Conservation (phyloP, 2,113 vertebrate species). For the Sinosuthora webbiana region DNA sequence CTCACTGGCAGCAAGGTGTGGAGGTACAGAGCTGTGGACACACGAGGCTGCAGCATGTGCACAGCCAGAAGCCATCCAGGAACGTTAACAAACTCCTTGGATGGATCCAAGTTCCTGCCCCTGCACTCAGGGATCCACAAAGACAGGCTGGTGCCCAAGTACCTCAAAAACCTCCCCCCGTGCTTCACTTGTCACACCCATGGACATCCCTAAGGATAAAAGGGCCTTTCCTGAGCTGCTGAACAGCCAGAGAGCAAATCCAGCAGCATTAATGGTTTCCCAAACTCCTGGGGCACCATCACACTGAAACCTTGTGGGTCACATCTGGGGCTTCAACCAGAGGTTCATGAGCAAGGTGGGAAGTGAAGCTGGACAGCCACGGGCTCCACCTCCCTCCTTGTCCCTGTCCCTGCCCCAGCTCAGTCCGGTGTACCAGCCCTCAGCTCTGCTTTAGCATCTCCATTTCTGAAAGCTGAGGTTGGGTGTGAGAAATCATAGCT, state of each 20-base stretch:
- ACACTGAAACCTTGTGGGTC: not conserved
- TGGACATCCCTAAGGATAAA: not conserved
- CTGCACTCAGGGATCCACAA: not conserved
- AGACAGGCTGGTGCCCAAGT: not conserved
- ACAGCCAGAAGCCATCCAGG: not conserved
- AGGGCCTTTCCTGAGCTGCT: not conserved
- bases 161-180: not conserved
- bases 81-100: not conserved
- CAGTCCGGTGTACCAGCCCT: not conserved
- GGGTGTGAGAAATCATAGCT: not conserved
- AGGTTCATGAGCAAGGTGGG: not conserved
- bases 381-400: not conserved
- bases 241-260: not conserved
- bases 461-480: not conserved
- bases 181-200: not conserved
- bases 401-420: not conserved
- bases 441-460: not conserved
- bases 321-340: fast-evolving
- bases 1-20: not conserved
- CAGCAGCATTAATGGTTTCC: not conserved
- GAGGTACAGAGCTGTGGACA: not conserved
- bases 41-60: not conserved
- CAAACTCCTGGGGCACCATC: not conserved
- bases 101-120: not conserved
- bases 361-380: not conserved